These are phyloP conservation scores for Halichoeres trimaculatus DNA, from an alignment of 2,113 vertebrate genomes.

Conservation along the genomic window DNA sequence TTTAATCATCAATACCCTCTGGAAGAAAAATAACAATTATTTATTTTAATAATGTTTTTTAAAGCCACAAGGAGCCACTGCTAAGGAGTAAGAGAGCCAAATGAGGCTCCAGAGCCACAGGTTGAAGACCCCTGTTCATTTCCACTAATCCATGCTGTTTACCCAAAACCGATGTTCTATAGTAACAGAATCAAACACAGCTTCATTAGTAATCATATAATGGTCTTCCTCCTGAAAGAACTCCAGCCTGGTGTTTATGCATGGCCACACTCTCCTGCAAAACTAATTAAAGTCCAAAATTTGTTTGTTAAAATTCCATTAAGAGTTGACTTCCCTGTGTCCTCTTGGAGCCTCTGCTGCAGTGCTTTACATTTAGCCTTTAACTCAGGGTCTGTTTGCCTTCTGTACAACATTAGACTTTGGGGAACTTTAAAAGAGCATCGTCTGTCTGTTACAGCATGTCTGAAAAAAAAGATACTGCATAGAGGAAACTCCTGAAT, in stretches of 20 bases:
- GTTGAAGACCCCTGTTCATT: no score
- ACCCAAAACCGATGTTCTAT: neutral
- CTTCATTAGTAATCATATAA: neutral
- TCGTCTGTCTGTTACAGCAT: no score
- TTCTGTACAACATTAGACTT: neutral
- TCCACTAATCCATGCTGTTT: neutral
- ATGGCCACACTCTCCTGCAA: slow-evolving; percentile 3
- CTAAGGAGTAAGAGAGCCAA: no score
- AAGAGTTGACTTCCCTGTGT: neutral
- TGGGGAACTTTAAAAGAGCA: no score
- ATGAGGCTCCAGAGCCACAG: no score
- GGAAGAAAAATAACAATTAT: no score
- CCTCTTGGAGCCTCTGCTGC: neutral
- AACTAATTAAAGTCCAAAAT: slow-evolving; percentile 20
- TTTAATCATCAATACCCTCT: no score
- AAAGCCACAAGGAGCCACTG: no score
- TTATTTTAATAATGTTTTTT: no score
- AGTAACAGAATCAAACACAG: neutral
- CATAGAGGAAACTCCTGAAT: no score
- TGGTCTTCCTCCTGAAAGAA: neutral
- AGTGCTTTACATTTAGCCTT: neutral
- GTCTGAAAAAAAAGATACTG: no score
- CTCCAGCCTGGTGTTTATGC: neutral
- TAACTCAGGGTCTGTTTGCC: neutral
- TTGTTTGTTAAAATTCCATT: slow-evolving; percentile 29